Evolutionary conservation across 1,140 invertebrate genomes (phyloP).

Genomic region (Bombyx mandarina): DNA sequence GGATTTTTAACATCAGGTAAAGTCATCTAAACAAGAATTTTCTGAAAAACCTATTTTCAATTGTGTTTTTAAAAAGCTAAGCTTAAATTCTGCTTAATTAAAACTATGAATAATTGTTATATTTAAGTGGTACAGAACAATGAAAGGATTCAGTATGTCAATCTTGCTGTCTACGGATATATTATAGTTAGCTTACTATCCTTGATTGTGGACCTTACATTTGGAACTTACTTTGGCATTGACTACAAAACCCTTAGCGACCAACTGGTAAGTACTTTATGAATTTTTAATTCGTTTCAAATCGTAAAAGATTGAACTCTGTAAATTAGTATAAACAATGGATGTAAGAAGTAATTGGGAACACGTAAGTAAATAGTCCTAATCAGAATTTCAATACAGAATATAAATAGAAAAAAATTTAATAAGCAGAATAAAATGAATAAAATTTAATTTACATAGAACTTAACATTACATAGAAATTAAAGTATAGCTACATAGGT

Average conservation of each 20-base stretch:
- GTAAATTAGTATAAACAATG: too few species aligned
- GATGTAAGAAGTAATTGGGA: too few species aligned
- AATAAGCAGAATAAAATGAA: too few species aligned
- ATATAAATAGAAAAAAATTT: too few species aligned
- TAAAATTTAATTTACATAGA: too few species aligned
- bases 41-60: too few species aligned
- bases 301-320: not conserved
- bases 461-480: too few species aligned
- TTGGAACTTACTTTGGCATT: slow-evolving; percentile 30
- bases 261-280: slow-evolving; percentile 23
- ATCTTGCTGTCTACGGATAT: slow-evolving; percentile 18
- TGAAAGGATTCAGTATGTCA: slow-evolving; percentile 11
- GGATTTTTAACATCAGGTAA: slow-evolving; percentile 25
- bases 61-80: too few species aligned
- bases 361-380: too few species aligned
- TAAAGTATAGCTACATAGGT: too few species aligned
- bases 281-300: not conserved
- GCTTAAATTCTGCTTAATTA: too few species aligned
- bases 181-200: slow-evolving; percentile 18
- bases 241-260: slow-evolving; percentile 20
- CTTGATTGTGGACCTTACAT: slow-evolving; percentile 29
- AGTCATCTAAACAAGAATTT: not conserved
- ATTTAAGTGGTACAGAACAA: slow-evolving; percentile 21
- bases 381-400: too few species aligned
- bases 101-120: not conserved